These are phyloP conservation scores for Drosophila pectinifera DNA, from an alignment of 1,140 invertebrate species.

Conservation along the genomic window DNA sequence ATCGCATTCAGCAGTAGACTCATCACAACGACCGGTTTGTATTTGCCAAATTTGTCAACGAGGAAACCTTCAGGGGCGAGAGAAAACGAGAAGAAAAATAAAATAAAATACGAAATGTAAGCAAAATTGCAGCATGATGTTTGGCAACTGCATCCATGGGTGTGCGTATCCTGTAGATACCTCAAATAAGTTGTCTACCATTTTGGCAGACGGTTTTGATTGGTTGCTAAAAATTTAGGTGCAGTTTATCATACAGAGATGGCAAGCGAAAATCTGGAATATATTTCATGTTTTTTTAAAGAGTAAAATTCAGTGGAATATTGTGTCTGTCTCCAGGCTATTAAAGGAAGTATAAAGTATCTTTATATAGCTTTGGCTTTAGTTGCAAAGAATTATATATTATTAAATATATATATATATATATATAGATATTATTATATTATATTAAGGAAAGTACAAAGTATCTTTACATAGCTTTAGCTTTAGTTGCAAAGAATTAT, in stretches of 20 bases:
- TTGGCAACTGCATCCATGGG: background rate
- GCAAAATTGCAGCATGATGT: slow-evolving; percentile 15
- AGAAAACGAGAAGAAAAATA: slow-evolving; percentile 6
- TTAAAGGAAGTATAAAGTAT: too few relatives aligned
- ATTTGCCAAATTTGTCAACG: slow-evolving; percentile 92
- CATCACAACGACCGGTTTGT: slow-evolving; percentile 91
- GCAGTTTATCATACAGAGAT: background rate
- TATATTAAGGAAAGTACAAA: too few relatives aligned
- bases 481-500: background rate
- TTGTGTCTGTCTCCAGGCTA: too few relatives aligned
- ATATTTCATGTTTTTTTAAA: background rate
- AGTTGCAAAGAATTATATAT: background rate
- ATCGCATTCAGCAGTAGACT: slow-evolving; percentile 90
- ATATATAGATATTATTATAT: too few relatives aligned
- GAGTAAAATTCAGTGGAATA: background rate
- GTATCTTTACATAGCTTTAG: background rate
- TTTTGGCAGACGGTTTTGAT: slow-evolving; percentile 21
- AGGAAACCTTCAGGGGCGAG: slow-evolving; percentile 87
- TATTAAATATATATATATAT: too few relatives aligned
- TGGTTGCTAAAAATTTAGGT: slow-evolving; percentile 15
- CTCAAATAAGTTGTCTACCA: slow-evolving; percentile 17
- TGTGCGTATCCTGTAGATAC: background rate
- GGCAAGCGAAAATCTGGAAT: background rate
- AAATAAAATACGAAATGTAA: slow-evolving; percentile 14
- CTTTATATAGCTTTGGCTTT: background rate